Percentiles rank a stretch among this genome's conserved stretches.
phyloP scores from a whole-genome alignment of 2,113 vertebrate species.

The Verasper variegatus region DNA sequence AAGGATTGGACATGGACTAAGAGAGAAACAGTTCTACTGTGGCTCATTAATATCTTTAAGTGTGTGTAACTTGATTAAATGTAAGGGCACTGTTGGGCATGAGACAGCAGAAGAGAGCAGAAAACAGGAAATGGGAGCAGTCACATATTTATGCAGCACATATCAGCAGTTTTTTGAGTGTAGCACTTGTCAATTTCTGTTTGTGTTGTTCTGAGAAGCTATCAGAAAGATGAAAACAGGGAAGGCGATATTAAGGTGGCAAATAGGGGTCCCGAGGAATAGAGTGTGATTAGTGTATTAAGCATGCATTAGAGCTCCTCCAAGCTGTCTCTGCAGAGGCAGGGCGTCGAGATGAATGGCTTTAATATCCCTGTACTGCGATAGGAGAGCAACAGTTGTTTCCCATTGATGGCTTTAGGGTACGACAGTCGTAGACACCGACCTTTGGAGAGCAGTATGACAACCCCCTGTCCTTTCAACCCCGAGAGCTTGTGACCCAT shows the following conservation, averaged over 20 bases:
- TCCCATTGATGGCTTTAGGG: constrained; percentile 59
- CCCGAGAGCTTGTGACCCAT: constrained; percentile 67
- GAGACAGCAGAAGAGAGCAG: constrained; percentile 29
- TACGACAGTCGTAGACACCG: constrained; percentile 55
- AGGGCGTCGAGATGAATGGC: constrained; percentile 73
- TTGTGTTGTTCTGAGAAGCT: constrained; percentile 54
- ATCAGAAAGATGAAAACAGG: constrained; percentile 42
- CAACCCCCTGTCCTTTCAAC: constrained; percentile 56
- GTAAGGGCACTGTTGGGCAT: neutral
- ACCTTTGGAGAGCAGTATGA: constrained; percentile 72
- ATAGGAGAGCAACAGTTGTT: constrained; percentile 79
- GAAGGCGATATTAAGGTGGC: constrained; percentile 53
- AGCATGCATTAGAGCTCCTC: constrained; percentile 73
- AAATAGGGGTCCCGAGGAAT: constrained; percentile 52
- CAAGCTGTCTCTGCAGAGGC: constrained; percentile 64
- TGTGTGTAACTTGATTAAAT: neutral
- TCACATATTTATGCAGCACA: constrained; percentile 25
- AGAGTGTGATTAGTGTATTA: constrained; percentile 76
- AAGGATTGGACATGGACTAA: too few species aligned
- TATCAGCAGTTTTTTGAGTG: constrained; percentile 6
- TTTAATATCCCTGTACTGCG: constrained; percentile 76
- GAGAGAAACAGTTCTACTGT: too few species aligned
- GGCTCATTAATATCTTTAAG: too few species aligned
- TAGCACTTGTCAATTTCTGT: constrained; percentile 52
- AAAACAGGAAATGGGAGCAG: neutral